These are phyloP conservation scores for Lymantria monacha DNA, from an alignment of 2,888 invertebrate genomes.

Conservation along the genomic window DNA sequence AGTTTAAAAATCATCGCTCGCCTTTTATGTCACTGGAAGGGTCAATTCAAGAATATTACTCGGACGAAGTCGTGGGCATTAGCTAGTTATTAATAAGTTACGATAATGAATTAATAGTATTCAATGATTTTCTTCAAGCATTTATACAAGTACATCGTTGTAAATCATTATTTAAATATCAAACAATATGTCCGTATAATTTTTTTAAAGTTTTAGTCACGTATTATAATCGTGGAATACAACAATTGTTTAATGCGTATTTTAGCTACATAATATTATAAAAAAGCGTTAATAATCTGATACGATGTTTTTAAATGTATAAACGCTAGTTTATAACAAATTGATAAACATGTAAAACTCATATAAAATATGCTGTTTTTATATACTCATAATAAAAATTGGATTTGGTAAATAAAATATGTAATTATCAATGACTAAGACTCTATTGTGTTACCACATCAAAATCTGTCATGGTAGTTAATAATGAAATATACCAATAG, in stretches of 20 bases:
- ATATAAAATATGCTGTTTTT: constrained; percentile 38
- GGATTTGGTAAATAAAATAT: constrained; percentile 52
- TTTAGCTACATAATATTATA: constrained; percentile 21
- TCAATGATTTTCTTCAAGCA: neutral
- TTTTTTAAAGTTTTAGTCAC: constrained; percentile 30
- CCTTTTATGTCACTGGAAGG: too few species aligned
- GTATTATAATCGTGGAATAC: constrained; percentile 28
- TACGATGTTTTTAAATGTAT: constrained; percentile 28
- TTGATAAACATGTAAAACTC: constrained; percentile 39
- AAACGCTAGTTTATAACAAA: constrained; percentile 35
- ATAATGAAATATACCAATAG: constrained; percentile 33
- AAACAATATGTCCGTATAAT: constrained; percentile 23
- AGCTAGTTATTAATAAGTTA: too few species aligned
- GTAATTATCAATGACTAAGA: constrained; percentile 41
- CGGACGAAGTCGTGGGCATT: too few species aligned
- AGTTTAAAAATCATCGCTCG: too few species aligned
- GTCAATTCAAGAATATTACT: too few species aligned
- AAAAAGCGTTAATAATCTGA: constrained; percentile 28
- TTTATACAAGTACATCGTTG: neutral
- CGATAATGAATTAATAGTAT: too few species aligned
- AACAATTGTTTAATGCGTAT: constrained; percentile 26
- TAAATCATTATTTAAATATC: constrained; percentile 8
- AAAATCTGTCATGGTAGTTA: constrained; percentile 26
- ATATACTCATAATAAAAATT: constrained; percentile 44
- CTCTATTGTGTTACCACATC: constrained; percentile 29